Evolutionary conservation across 2,797 vertebrate species (phyloP), one percentile per base, ranked within the genome.

Genomic region (Leptatherina wallacei): DNA sequence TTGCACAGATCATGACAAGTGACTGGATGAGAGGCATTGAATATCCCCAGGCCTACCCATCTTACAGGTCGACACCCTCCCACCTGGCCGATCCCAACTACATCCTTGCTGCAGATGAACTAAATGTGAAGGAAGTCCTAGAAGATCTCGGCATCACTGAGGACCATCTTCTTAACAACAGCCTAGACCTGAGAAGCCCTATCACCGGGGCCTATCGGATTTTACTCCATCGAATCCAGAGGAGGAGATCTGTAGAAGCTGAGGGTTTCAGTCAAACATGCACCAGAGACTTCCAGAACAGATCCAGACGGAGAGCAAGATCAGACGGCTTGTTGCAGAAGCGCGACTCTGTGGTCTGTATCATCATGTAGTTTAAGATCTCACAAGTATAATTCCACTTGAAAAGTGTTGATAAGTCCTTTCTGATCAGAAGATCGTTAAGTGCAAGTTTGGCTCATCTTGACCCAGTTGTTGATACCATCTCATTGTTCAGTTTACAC

Each of bases 201-300:
- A 33, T 95, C 4, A 95, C 89, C 0, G 94, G 94, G 1, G 64
- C 85, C 8, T 95, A 95, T 65, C 69, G 85, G 44, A 94, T 94
- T 63, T 47, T 94, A 16, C 52, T 94, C n/a, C 93, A 94, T 68
- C 92, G 90, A 12, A 62, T 88, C 44, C 94, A 94, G 70, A 93
- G 82, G 80, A 90, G 80, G 60, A 80, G 57, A 22, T 80, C 76
- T 0, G 80, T 79, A 75, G 93, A 94, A 32, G 83, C 80, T 0
- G 67, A 81, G 59, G 81, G 86, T 49, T 85, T 75, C 78, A 69
- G 35, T 24, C 73, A 75, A 10, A 40, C 51, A 0, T 68, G 35
- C 71, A 61, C 38, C 18, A 81, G 44, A 6, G 80, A 84, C 35
- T 83, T 85, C 18, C 73, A 72, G 61, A 76, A 78, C 42, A 73